phyloP scores from a whole-genome alignment of 2,888 invertebrate genomes.

The Pedicia rivosa region DNA sequence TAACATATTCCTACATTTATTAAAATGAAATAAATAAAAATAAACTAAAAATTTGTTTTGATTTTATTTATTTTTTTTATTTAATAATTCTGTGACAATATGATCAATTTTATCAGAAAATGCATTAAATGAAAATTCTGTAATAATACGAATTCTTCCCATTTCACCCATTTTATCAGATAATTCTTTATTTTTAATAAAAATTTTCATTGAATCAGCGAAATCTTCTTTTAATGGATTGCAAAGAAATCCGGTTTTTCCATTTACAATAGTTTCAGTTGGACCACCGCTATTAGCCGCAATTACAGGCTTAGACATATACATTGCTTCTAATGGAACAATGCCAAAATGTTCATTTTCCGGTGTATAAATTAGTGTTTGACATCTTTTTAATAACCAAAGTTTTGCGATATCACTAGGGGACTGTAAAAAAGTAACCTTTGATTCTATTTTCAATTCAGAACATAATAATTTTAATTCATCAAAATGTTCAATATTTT shows the following conservation, averaged over 20 bases:
- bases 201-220: conserved; percentile 55
- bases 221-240: conserved; percentile 52
- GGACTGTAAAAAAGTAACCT: conserved; percentile 73
- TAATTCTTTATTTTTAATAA: conserved; percentile 44
- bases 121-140: conserved; percentile 68
- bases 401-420: conserved; percentile 75
- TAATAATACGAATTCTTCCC: conserved; percentile 57
- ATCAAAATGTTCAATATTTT: conserved; percentile 73
- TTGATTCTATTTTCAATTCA: conserved; percentile 46
- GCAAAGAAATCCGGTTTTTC: conserved; percentile 66
- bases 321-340: conserved; percentile 98
- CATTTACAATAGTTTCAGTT: conserved; percentile 70
- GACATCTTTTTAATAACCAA: conserved; percentile 56
- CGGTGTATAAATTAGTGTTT: conserved; percentile 86
- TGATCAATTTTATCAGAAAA: conserved; percentile 52
- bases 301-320: conserved; percentile 79
- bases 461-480: conserved; percentile 54
- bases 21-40: too few species aligned
- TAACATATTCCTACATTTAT: too few species aligned
- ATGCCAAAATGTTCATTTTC: conserved; percentile 98
- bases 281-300: conserved; percentile 95
- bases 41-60: too few species aligned
- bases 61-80: too few species aligned
- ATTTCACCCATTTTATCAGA: conserved; percentile 53
- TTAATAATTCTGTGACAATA: conserved; percentile 1